Base-by-base conservation (phyloP, 2,888 invertebrate species). In the Augiades crinisus region DNA sequence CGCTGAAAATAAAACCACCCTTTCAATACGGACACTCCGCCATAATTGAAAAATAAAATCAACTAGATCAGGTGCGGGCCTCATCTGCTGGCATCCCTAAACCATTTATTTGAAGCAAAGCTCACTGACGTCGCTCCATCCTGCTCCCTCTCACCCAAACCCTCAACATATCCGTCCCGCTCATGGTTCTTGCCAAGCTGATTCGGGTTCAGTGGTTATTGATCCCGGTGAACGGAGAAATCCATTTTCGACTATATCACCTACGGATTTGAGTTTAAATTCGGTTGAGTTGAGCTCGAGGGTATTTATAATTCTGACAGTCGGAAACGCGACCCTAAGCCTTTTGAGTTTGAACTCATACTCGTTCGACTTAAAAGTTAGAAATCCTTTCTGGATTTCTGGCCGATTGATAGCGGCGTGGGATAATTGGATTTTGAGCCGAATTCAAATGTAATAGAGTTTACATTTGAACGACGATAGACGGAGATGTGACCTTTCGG, bases 181-280 rank as follows among this genome's bases (percentile, higher is more conserved):
- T 70, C 73, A 71, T 79, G 79, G 78, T 76, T 81, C 80, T 80
- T 82, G 81, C 81, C 77, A 72, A 79, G 78, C 71, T 78, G 78
- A 81, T 79, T 76, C 72, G 71, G 75, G 72, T 70, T 80, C 81
- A 84, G 81, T 78, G 80, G 79, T 84, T 88, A 88, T 86, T 85
- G 88, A 86, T 87, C 77, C 81, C 71, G 58, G 58, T 62, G 63
- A 60, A 57, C 57, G 44, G 36, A 22, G 41, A 54, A 63, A 59
- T 62, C 55, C 43, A 71, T 69, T 75, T 69, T 72, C 53, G 57
- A 66, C 70, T 72, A 56, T 78, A 72, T 54, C 0, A 0, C 2
- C 2, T 50, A 37, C 30, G 5, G 2, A 0, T 1, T 72, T 68
- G 60, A 64, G 72, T 60, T 60, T 56, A 62, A 64, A 64, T 64